Conservation (phyloP, 2,888 invertebrate genomes). For the Xestia rhomboidea region DNA sequence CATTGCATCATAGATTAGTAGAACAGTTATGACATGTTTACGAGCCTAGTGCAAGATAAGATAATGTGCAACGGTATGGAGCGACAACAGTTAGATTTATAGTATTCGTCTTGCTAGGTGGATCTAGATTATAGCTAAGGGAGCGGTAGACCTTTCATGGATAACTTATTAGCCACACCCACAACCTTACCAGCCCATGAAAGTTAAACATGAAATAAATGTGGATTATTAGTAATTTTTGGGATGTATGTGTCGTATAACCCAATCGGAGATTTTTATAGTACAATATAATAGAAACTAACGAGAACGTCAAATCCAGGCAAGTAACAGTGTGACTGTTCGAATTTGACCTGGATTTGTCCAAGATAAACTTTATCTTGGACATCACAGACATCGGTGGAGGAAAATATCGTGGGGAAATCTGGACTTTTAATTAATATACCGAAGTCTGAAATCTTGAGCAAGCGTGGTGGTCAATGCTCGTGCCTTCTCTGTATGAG, state of each 20-base stretch:
- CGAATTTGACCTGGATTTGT: too few relatives aligned
- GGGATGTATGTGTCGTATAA: neutral
- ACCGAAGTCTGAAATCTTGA: neutral
- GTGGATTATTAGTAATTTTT: neutral
- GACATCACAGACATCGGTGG: too few relatives aligned
- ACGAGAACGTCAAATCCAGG: neutral
- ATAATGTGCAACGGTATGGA: constrained; percentile 9
- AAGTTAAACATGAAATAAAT: neutral
- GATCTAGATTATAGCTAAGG: constrained; percentile 1
- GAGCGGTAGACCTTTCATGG: neutral
- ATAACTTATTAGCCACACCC: neutral
- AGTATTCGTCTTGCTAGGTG: neutral
- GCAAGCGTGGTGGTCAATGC: neutral
- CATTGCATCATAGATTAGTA: neutral
- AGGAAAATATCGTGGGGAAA: too few relatives aligned
- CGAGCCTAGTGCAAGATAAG: constrained; percentile 20
- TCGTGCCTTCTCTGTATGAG: neutral
- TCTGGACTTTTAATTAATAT: neutral
- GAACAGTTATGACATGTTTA: constrained; percentile 21
- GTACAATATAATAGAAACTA: neutral
- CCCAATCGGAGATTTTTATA: neutral
- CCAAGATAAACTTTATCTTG: too few relatives aligned
- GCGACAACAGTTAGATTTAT: neutral
- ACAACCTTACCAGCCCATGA: neutral
- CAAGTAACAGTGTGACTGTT: too few relatives aligned